These are phyloP conservation scores for Halichoerus grypus DNA, from an alignment of 2,113 vertebrate genomes.

Conservation along the genomic window DNA sequence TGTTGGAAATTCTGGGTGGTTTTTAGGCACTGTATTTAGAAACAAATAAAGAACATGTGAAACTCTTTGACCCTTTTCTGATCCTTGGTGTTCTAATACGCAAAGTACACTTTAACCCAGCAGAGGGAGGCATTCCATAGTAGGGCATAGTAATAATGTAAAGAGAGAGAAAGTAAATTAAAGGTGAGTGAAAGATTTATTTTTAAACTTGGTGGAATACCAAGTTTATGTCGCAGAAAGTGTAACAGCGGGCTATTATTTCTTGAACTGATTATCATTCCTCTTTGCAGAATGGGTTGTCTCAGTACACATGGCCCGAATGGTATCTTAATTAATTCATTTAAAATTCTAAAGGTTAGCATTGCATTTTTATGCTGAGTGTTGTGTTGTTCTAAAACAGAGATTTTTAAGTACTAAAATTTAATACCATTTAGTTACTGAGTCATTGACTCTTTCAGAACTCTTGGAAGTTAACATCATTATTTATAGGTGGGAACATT, in stretches of 20 bases:
- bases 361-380: not conserved
- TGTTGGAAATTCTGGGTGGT: not conserved
- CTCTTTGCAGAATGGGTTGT: not conserved
- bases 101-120: not conserved
- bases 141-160: not conserved
- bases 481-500: constrained; percentile 39
- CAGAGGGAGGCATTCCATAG: not conserved
- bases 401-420: not conserved
- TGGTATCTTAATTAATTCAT: constrained; percentile 50
- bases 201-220: constrained; percentile 13
- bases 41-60: not conserved
- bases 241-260: not conserved
- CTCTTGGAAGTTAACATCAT: not conserved
- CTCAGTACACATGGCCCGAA: not conserved
- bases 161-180: not conserved
- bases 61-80: not conserved
- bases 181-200: constrained; percentile 5
- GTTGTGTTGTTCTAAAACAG: constrained; percentile 2
- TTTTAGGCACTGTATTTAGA: not conserved
- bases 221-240: not conserved
- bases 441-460: constrained; percentile 19
- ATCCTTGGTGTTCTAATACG: not conserved
- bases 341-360: not conserved
- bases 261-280: not conserved
- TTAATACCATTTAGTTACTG: constrained; percentile 13